Evolutionary conservation across 2,113 vertebrate genomes (phyloP).

Genomic region (Indicator maculatus): DNA sequence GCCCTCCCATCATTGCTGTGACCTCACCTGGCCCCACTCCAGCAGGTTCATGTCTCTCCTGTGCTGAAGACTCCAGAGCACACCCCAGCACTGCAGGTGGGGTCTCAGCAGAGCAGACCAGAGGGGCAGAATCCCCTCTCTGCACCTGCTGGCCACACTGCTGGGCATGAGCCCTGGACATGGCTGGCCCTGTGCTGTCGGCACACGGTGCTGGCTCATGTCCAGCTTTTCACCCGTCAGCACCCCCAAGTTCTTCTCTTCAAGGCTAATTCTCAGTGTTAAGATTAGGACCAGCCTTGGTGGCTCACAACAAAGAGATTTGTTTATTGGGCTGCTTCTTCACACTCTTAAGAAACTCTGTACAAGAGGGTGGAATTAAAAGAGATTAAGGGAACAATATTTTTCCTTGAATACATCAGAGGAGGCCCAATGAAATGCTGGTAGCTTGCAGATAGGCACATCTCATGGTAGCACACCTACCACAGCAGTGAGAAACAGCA

Average conservation of each 20-base stretch:
- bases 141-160: too few species aligned
- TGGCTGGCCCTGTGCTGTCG: neutral
- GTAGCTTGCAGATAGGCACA: neutral
- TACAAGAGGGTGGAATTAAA: neutral
- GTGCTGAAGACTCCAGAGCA: too few species aligned
- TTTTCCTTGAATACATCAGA: neutral
- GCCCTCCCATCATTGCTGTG: too few species aligned
- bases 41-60: too few species aligned
- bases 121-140: too few species aligned
- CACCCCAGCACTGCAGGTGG: too few species aligned
- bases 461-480: neutral
- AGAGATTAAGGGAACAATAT: neutral
- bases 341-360: rapidly evolving
- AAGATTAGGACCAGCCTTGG: neutral
- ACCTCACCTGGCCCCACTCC: too few species aligned
- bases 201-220: neutral
- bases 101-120: too few species aligned
- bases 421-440: neutral
- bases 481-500: rapidly evolving
- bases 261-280: neutral
- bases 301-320: too few species aligned
- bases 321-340: neutral
- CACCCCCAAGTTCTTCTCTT: neutral
- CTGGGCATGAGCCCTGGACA: too few species aligned
- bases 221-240: neutral